Percentiles rank a stretch among this genome's conserved stretches.
Conservation (phyloP, 1,140 invertebrate genomes). For the Macrobrachium rosenbergii region DNA sequence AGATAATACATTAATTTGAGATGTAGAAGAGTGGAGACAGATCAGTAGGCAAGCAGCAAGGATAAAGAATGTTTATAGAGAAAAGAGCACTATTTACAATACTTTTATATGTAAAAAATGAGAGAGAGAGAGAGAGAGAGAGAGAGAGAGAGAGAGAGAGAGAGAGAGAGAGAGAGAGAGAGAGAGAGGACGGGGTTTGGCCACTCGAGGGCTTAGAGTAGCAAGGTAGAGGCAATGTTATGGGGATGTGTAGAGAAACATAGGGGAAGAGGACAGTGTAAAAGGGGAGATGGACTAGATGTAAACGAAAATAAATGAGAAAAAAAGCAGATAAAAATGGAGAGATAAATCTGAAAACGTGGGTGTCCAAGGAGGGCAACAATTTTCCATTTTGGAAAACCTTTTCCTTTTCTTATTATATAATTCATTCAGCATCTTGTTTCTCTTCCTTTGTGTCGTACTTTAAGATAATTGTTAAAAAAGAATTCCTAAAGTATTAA, state of each 20-base stretch:
- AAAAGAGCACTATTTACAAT: too few relatives aligned
- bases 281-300: neutral
- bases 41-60: neutral
- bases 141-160: conserved; percentile 20
- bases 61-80: neutral
- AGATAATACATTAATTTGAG: neutral
- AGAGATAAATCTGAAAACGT: neutral
- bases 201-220: neutral
- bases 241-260: neutral
- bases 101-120: neutral
- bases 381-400: too few relatives aligned
- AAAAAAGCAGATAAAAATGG: neutral
- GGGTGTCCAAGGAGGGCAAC: neutral
- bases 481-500: too few relatives aligned
- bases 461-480: too few relatives aligned
- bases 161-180: conserved; percentile 21
- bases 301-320: neutral
- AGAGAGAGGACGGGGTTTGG: conserved; percentile 2
- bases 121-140: conserved; percentile 19
- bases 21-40: neutral
- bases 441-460: too few relatives aligned
- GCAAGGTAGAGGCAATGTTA: neutral
- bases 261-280: neutral
- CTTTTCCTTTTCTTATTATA: too few relatives aligned
- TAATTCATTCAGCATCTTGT: too few relatives aligned